Conservation (phyloP, 2,113 vertebrate genomes). For the Empidonax traillii region DNA sequence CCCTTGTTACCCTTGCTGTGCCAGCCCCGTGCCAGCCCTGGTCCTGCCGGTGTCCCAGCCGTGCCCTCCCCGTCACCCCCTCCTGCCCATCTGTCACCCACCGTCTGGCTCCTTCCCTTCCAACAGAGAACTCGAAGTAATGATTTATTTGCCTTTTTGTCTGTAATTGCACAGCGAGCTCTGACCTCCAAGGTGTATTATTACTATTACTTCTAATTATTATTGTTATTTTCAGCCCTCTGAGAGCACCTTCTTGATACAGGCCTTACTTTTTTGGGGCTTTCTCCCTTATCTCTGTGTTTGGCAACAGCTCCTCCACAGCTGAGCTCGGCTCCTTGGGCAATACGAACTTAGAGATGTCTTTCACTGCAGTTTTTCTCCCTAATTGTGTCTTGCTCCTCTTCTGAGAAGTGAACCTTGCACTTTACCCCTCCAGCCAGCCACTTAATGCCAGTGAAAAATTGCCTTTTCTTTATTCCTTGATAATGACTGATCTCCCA, state of each 20-base stretch:
- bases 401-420: background rate
- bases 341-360: background rate
- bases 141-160: background rate
- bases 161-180: background rate
- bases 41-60: background rate
- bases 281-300: background rate
- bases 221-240: background rate
- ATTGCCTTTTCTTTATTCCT: background rate
- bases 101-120: background rate
- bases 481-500: background rate
- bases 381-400: background rate
- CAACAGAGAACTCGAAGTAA: background rate
- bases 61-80: accelerated
- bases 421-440: background rate
- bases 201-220: background rate
- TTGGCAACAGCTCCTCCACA: background rate
- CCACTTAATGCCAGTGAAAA: background rate
- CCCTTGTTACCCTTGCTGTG: background rate
- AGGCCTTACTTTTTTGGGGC: background rate
- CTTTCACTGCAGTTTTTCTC: background rate
- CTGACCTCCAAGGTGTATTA: background rate
- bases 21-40: background rate
- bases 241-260: background rate
- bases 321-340: background rate
- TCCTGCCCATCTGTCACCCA: background rate